Conservation (phyloP, 2,888 invertebrate genomes). For the Leptopilina myrica region DNA sequence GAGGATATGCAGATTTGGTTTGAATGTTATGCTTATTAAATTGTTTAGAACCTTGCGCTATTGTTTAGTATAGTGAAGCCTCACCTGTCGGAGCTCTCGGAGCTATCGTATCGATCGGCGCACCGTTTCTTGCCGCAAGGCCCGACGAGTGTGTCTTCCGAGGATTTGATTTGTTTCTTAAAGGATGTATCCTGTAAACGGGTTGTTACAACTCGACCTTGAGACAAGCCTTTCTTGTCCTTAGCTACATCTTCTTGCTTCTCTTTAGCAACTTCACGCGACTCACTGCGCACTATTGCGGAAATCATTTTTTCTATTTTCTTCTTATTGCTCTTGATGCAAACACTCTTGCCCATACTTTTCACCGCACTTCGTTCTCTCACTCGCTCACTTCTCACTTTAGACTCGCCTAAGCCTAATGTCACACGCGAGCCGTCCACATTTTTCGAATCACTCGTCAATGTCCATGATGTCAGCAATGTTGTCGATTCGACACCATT, state of each 20-base stretch:
- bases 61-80: slow-evolving; percentile 60
- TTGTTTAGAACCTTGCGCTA: slow-evolving; percentile 8
- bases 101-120: slow-evolving; percentile 94
- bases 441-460: slow-evolving; percentile 7
- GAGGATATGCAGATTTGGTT: not conserved
- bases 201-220: slow-evolving; percentile 39
- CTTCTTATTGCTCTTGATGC: slow-evolving; percentile 23
- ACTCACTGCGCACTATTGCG: slow-evolving; percentile 27
- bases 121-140: slow-evolving; percentile 88
- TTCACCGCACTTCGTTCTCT: slow-evolving; percentile 30
- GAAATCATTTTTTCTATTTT: slow-evolving; percentile 34
- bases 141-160: slow-evolving; percentile 71
- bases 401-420: not conserved
- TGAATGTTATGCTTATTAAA: slow-evolving; percentile 1
- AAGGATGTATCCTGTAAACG: slow-evolving; percentile 63
- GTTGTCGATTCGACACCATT: not conserved
- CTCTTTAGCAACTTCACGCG: slow-evolving; percentile 40
- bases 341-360: slow-evolving; percentile 30
- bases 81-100: slow-evolving; percentile 96
- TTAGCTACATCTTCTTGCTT: slow-evolving; percentile 47
- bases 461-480: slow-evolving; percentile 18
- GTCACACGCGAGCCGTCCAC: slow-evolving; percentile 22
- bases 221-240: slow-evolving; percentile 39
- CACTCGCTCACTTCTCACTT: slow-evolving; percentile 33
- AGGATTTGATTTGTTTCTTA: slow-evolving; percentile 70